Conservation (phyloP, 37 sponge, comb jelly and placozoan species). For the Corticium candelabrum region DNA sequence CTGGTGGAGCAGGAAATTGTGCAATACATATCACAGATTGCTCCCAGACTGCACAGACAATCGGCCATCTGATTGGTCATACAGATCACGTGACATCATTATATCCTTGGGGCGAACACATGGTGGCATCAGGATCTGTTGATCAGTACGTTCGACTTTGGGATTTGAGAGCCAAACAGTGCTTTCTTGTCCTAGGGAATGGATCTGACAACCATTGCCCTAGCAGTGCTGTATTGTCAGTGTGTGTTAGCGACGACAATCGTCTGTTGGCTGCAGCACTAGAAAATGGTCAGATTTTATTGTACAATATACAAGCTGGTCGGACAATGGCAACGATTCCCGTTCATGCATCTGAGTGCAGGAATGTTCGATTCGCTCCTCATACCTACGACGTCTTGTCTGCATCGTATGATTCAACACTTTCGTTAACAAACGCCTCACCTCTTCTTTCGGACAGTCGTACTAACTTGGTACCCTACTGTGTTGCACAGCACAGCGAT, state of each 20-base stretch:
- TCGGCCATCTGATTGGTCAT: conserved; percentile 37
- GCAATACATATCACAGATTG: conserved; percentile 39
- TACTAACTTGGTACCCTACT: too few relatives aligned
- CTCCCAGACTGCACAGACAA: not conserved
- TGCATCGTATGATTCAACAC: conserved; percentile 65
- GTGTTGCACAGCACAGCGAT: conserved; percentile 44
- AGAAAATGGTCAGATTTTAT: conserved; percentile 35
- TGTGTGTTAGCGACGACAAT: not conserved
- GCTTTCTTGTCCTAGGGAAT: conserved; percentile 7
- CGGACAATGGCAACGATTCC: not conserved
- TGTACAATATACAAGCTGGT: conserved; percentile 20
- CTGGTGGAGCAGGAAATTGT: conserved; percentile 57
- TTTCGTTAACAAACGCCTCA: conserved; percentile 19
- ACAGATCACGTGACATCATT: conserved; percentile 44
- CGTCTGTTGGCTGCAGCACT: conserved; percentile 12
- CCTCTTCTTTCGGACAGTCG: not conserved
- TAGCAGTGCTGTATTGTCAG: conserved; percentile 15
- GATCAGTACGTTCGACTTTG: conserved; percentile 53
- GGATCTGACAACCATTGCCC: too few relatives aligned
- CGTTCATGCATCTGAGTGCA: conserved; percentile 52
- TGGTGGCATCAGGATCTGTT: conserved; percentile 44
- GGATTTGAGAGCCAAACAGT: conserved; percentile 43
- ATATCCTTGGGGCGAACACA: not conserved
- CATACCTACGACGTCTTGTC: conserved; percentile 39
- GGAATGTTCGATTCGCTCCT: conserved; percentile 47